phyloP scores from a whole-genome alignment of 1,140 invertebrate species.

The Leptestheria dahalacensis region DNA sequence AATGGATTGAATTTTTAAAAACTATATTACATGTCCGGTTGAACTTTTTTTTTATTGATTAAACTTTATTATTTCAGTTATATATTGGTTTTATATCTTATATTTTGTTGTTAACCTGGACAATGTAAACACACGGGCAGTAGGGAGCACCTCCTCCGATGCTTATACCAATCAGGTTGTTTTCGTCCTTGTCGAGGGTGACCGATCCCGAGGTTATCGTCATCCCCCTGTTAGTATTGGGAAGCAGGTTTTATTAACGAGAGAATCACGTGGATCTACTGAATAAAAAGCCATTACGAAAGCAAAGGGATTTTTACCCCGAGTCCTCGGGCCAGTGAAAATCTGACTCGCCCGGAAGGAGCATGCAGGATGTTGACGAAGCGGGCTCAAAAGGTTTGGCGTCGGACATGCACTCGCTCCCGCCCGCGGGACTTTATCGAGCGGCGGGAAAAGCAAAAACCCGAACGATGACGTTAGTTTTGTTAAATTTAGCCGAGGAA shows the following conservation, averaged over 20 bases:
- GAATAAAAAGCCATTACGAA: not conserved
- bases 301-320: not conserved
- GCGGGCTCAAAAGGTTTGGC: not conserved
- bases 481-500: too few species aligned
- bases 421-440: not conserved
- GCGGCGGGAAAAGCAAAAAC: too few species aligned
- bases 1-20: not conserved
- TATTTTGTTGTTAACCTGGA: slow-evolving; percentile 38
- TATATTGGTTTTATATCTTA: not conserved
- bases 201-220: slow-evolving; percentile 89
- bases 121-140: slow-evolving; percentile 94
- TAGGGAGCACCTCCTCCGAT: slow-evolving; percentile 91
- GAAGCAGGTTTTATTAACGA: slow-evolving; percentile 3
- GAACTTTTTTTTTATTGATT: not conserved
- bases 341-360: not conserved
- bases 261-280: not conserved
- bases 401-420: not conserved
- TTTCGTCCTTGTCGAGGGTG: slow-evolving; percentile 76
- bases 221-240: slow-evolving; percentile 64
- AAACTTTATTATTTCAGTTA: too few species aligned
- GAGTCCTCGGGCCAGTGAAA: not conserved
- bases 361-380: not conserved
- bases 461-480: too few species aligned
- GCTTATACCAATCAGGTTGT: slow-evolving; percentile 93
- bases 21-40: not conserved